Base-by-base conservation (phyloP, 30 jellyfish, hydroid and myxozoan genomes). In the Cassiopea andromeda region DNA sequence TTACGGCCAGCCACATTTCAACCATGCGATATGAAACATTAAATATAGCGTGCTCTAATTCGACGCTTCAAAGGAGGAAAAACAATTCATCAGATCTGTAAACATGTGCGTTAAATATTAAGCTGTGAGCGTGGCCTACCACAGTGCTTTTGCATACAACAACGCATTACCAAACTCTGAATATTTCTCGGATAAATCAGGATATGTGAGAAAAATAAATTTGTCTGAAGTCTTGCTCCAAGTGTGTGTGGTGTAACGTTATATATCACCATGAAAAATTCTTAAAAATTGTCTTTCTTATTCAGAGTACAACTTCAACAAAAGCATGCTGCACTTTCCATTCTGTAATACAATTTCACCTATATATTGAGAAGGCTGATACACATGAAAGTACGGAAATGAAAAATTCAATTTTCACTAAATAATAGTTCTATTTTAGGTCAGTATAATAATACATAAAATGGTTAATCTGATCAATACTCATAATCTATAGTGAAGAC, bases 1-100 rank as follows among this genome's bases (percentile, higher is more conserved):
- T 82, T 82, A 44, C 57, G 66, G 50, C 72, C 57, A 82, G 82
- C 82, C 87, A 82, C 90, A 82, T 82, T 82, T 27, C 27, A 67
- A 48, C 88, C 88, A 80, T 80, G 88, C 88, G 61, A 82, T 78
- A 82, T 64, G 70, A 82, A 82, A 82, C 60, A 43, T 69, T 82
- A 69, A 82, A 46, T 17, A 61, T 61, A 61, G 73, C 73, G 73
- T 61, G 73, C 73, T 61, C 73, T 61, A 61, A 61, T 61, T 61
- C 73, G 73, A 61, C 27, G 73, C 73, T 3, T 61, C 43, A 61
- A 61, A 61, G 43, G 73, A 13, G 14, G 73, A 61, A 61, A 61
- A 61, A 61, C 73, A 13, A 61, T 61, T 61, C 73, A 61, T 61
- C 10, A 61, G 10, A 61, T 61, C 73, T 61, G 73, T 14, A 61